A percentile compares a stretch with the other conserved stretches of the same genome.
These are phyloP conservation scores for Urophycis tenuis DNA, from an alignment of 2,797 vertebrate species.

Conservation along the genomic window DNA sequence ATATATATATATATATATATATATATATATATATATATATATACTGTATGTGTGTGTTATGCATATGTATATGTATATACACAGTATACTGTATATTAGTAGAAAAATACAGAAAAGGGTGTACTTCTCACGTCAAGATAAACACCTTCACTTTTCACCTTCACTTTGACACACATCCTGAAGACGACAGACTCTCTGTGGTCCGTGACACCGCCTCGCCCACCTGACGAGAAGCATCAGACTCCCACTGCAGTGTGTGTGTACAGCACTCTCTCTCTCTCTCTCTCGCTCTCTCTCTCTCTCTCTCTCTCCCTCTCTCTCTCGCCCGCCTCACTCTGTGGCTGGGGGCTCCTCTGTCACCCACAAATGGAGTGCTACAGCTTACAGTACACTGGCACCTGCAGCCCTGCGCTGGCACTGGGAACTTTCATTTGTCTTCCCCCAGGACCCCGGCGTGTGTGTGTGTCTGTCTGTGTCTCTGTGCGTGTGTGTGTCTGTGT, in stretches of 20 bases:
- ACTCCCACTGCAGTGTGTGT: neutral
- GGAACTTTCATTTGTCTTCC: neutral
- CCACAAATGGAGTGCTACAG: neutral
- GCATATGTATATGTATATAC: no score
- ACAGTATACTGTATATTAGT: no score
- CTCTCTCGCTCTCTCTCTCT: neutral
- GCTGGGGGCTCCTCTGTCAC: neutral
- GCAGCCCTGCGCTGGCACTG: constrained; percentile 35
- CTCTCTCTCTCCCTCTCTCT: neutral
- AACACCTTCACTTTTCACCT: neutral
- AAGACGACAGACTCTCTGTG: neutral
- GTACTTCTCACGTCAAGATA: neutral
- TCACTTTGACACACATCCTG: neutral
- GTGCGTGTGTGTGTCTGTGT: constrained; percentile 19
- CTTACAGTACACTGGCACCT: constrained; percentile 17
- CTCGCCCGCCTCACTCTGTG: neutral
- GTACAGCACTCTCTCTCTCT: neutral
- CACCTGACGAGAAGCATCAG: neutral
- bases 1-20: no score
- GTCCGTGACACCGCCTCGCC: neutral
- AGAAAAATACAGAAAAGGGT: neutral
- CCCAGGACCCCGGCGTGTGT: neutral
- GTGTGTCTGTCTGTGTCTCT: neutral
- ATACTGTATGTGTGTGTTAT: no score
- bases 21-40: no score